Base-by-base conservation (phyloP, 1,140 invertebrate species). In the Pseudomyrmex cubaensis region DNA sequence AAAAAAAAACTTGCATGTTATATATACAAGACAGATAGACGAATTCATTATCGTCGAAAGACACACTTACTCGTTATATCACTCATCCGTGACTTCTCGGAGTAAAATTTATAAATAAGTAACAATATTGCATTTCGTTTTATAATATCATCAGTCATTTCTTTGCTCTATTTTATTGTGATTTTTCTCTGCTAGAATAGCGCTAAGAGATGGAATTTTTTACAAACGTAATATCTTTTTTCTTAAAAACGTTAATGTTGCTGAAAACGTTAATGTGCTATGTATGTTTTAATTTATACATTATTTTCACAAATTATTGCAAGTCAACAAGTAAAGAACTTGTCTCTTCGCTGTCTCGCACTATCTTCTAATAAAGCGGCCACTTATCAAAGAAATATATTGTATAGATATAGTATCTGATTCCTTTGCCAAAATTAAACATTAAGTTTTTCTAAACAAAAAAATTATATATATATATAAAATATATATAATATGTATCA, bases 291-390 rank as follows among this genome's bases (percentile, higher is more conserved):
- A 69, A 78, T 78, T 78, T 69, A 78, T 12, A 25, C 25, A 69
- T 57, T 22, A n/a, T 67, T 57, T 25, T 78, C 64, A 44, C 52
- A 78, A 78, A 69, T 69, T 69, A 78, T 78, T 78, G 52, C 52
- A 78, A 44, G 12, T 48, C 20, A 78, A 69, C 15, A 69, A 46
- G 35, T 54, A 78, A 20, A 69, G 66, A 59, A 7, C 13, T 78
- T 56, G 3, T 25, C 25, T 22, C 15, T 35, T 59, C 22, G 35
- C 52, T 57, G 52, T 48, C 20, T 69, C 75, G 1, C 63, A 52
- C 75, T 69, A 20, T 20, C 20, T 20, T 20, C 20, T 20, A 20
- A 20, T 22, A 9, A 20, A 50, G 13, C 10, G 22, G 2, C 2
- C n/a, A 25, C 22, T 25, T 66, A 56, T 20, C 9, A 66, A 66